Base-by-base conservation (phyloP, 2,113 vertebrate genomes). In the Corythoichthys intestinalis region DNA sequence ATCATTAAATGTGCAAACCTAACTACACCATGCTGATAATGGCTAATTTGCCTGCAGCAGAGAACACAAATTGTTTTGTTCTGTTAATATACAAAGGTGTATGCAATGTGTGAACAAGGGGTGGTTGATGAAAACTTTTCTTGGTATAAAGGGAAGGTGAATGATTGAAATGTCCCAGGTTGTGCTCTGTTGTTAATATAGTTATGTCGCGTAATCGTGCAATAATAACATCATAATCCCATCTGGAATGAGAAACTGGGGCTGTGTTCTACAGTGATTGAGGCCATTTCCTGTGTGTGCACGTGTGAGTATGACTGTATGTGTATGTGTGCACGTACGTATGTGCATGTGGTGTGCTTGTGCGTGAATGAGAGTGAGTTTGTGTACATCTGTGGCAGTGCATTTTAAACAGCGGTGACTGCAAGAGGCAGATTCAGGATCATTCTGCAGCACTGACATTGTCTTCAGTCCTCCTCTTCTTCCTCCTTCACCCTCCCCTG, bases 191-290 rank as follows among this genome's bases (percentile, higher is more conserved):
- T 76, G 77, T 75, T 89, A 90, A 90, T 85, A 80, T 79, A 82
- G 83, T 90, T 87, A 87, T 61, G 72, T 81, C 81, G 75, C 71
- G 81, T 88, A 89, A 89, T 86, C 76, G 86, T 71, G 73, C 82
- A 88, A 85, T 90, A 90, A 90, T 85, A 88, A 86, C 87, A 88
- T 87, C 83, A 84, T 90, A 89, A 89, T 85, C 84, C 87, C 73
- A 88, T 90, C 86, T 84, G 81, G 85, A 86, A 88, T 82, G 84
- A 88, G 81, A 85, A 85, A 87, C 81, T 81, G 80, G 81, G 82
- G 86, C 76, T 86, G 83, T 82, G 84, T 77, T 60, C 78, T 62
- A 79, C 80, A 84, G 71, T 86, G 79, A 89, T 85, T 85, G 85
- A 86, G 86, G 73, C 83, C 81, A 87, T 89, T 90, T 90, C 89